Evolutionary conservation across 2,888 invertebrate genomes (phyloP).

Genomic region (Neuroscelio doddi): DNA sequence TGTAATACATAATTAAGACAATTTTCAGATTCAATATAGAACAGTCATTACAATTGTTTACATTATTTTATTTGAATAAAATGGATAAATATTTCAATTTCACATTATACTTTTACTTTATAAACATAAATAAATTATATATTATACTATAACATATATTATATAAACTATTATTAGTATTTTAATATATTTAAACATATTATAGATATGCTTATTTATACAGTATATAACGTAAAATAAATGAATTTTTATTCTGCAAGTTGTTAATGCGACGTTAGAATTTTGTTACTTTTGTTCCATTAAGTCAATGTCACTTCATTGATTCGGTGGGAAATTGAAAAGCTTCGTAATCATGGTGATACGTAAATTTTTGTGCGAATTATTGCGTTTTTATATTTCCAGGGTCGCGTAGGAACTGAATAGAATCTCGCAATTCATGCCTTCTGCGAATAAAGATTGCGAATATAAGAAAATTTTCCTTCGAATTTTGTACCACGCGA

Average conservation of each 20-base stretch:
- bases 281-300: too few species aligned
- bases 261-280: too few species aligned
- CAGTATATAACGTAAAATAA: too few species aligned
- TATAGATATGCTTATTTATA: too few species aligned
- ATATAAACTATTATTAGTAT: too few species aligned
- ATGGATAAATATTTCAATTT: too few species aligned
- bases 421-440: constrained; percentile 16
- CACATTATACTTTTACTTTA: constrained; percentile 10
- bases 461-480: background rate
- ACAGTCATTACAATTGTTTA: background rate
- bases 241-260: too few species aligned
- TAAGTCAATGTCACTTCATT: constrained; percentile 25
- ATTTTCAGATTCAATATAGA: background rate
- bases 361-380: constrained; percentile 16
- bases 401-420: constrained; percentile 20
- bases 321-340: constrained; percentile 27
- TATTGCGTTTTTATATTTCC: constrained; percentile 12
- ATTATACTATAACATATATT: too few species aligned
- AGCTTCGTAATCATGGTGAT: constrained; percentile 17
- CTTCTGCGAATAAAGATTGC: background rate
- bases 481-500: constrained; percentile 1
- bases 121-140: too few species aligned
- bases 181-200: too few species aligned
- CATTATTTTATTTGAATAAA: background rate
- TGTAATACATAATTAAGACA: constrained; percentile 3